phyloP scores from a whole-genome alignment of 2,888 invertebrate species.

The Lasioglossum figueresi region DNA sequence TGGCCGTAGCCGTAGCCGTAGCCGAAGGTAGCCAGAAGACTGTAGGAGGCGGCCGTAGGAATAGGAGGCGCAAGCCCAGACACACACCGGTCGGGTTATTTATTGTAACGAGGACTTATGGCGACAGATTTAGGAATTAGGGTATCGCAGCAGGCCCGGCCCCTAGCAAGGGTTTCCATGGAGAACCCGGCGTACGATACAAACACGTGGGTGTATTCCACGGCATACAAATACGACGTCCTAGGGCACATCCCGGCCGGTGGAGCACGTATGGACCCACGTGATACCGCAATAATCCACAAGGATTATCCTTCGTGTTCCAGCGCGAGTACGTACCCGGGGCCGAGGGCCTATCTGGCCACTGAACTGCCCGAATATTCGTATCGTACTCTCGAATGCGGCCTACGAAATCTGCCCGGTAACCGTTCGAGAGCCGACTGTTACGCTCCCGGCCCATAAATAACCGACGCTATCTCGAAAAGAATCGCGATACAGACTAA shows the following conservation, averaged over 20 bases:
- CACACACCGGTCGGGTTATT: conserved; percentile 80
- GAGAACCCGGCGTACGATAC: conserved; percentile 73
- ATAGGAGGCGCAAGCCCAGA: conserved; percentile 71
- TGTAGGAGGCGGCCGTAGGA: conserved; percentile 59
- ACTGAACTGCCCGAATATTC: conserved; percentile 79
- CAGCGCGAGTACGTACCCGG: conserved; percentile 62
- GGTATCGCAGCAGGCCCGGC: conserved; percentile 83
- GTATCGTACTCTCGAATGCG: conserved; percentile 74
- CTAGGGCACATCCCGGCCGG: conserved; percentile 73
- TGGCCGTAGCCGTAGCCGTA: too few relatives aligned
- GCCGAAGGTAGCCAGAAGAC: conserved; percentile 66
- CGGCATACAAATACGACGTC: conserved; percentile 76
- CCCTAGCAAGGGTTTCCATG: conserved; percentile 80
- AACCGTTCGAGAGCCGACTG: conserved; percentile 52
- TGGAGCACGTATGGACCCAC: conserved; percentile 82
- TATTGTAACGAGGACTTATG: conserved; percentile 84
- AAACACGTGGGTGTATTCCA: conserved; percentile 74
- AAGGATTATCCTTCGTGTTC: conserved; percentile 83
- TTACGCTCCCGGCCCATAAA: conserved; percentile 37
- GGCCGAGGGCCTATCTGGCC: conserved; percentile 73
- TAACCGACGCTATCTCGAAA: conserved; percentile 45
- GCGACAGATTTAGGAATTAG: conserved; percentile 84
- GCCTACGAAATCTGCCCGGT: conserved; percentile 63
- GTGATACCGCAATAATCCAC: conserved; percentile 84
- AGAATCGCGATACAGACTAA: conserved; percentile 48